Evolutionary conservation across 2,797 vertebrate species (phyloP), one percentile per base, ranked within the genome.

Genomic region (Petrocephalus schoutedeni): DNA sequence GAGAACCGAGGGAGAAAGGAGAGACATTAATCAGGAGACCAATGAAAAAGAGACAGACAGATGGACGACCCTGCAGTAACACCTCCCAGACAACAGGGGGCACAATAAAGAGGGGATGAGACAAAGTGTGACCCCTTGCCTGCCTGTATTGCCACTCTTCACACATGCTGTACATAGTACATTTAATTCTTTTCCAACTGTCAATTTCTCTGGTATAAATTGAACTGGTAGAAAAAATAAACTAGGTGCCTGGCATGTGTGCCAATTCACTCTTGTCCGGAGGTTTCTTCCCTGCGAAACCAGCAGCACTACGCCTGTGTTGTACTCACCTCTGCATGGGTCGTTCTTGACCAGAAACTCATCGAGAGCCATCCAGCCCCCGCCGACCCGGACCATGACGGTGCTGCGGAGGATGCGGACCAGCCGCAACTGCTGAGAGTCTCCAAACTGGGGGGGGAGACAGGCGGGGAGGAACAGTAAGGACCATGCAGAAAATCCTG

Each of bases 281-380:
- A 83, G 71, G 71, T n/a, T 45, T 77, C 41, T 77, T 45, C 71
- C 36, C 32, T 45, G 71, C 16, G 28, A 71, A 71, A 36, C 28
- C 64, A 6, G 64, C 64, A 67, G 64, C 64, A 67, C 28, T 32
- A 36, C 19, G 41, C n/a, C 7, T 21, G 74, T 87, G 51, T 88
- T 19, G 16, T 85, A 87, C 95, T 97, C 95, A 99, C 98, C 98
- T 98, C 98, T 96, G 94, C 98, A 99, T 3, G 98, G 98, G 92
- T 99, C 98, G 0, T 99, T 99, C 93, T 99, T 99, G 86, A 99
- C 98, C 12, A 99, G 91, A 58, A 99, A 99, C 89, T 99, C 98
- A 59, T 99, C 98, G 92, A 99, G 96, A 59, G 98, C 98, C 98
- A 99, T 99, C 98, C 98, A 99, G 0, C 98, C 98, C 12, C 98